Percentiles rank a stretch among this genome's conserved stretches.
Conservation (phyloP, 2,797 vertebrate genomes). For the Propithecus deckenii region DNA sequence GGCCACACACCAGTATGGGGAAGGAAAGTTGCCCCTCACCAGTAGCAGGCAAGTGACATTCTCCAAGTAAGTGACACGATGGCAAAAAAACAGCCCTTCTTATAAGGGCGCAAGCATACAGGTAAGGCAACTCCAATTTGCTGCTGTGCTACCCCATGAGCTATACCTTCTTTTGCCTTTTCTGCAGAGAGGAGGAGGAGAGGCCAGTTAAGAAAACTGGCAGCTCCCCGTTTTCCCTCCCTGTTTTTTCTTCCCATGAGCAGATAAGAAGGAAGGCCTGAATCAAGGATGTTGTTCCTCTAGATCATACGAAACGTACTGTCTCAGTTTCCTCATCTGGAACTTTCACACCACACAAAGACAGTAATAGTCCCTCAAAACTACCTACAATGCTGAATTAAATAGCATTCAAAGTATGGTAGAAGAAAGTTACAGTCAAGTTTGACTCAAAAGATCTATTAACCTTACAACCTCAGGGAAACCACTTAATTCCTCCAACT, state of each 20-base stretch:
- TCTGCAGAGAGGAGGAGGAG: background rate
- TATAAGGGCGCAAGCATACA: background rate
- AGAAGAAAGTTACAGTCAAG: background rate
- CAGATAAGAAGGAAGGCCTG: background rate
- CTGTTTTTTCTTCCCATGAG: background rate
- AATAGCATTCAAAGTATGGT: background rate
- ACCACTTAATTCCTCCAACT: background rate
- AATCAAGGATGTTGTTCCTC: background rate
- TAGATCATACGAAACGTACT: background rate
- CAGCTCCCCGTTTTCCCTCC: background rate
- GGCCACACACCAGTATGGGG: background rate
- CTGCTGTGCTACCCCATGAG: background rate
- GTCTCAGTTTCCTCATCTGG: background rate
- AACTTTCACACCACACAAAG: background rate
- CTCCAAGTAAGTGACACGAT: slow-evolving; percentile 1
- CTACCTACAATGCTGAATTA: background rate
- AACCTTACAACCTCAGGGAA: background rate
- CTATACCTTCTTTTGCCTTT: background rate
- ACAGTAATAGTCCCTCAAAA: background rate
- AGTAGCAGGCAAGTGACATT: background rate
- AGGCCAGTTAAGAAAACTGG: background rate
- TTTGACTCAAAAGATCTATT: background rate
- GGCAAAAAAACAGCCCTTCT: background rate
- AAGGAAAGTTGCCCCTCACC: background rate
- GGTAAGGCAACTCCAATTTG: background rate